phyloP scores from a whole-genome alignment of 2,113 vertebrate genomes.

The Spea multiplicata region DNA sequence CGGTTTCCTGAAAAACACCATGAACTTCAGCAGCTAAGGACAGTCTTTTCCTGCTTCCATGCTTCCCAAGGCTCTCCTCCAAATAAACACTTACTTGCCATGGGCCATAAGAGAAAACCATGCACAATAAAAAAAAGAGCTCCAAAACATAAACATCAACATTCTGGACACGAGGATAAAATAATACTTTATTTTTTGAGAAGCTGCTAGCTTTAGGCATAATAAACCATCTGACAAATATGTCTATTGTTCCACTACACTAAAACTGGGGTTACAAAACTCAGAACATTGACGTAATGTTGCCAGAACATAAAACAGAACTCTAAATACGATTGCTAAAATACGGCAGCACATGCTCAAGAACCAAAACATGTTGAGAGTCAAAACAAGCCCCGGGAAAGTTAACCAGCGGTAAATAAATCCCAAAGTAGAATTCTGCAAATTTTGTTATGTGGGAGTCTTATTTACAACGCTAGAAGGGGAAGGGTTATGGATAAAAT shows the following conservation, averaged over 20 bases:
- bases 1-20: conserved; percentile 44
- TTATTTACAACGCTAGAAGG: conserved; percentile 36
- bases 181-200: not conserved
- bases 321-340: not conserved
- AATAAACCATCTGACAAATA: not conserved
- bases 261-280: not conserved
- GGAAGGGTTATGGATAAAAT: conserved; percentile 42
- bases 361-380: conserved; percentile 2
- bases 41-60: conserved; percentile 29
- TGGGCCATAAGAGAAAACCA: not conserved
- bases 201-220: not conserved
- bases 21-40: conserved; percentile 25
- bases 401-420: not conserved
- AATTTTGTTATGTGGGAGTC: conserved; percentile 21
- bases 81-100: conserved; percentile 14
- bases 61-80: conserved; percentile 11
- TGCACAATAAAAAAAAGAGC: not conserved
- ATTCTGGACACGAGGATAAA: not conserved
- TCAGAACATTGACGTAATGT: not conserved
- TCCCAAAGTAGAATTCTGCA: not conserved
- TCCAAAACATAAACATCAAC: not conserved
- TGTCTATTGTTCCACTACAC: not conserved
- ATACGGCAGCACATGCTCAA: not conserved
- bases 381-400: conserved; percentile 20
- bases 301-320: not conserved